phyloP scores from a whole-genome alignment of 2,797 vertebrate species.

The Liparis tanakae region DNA sequence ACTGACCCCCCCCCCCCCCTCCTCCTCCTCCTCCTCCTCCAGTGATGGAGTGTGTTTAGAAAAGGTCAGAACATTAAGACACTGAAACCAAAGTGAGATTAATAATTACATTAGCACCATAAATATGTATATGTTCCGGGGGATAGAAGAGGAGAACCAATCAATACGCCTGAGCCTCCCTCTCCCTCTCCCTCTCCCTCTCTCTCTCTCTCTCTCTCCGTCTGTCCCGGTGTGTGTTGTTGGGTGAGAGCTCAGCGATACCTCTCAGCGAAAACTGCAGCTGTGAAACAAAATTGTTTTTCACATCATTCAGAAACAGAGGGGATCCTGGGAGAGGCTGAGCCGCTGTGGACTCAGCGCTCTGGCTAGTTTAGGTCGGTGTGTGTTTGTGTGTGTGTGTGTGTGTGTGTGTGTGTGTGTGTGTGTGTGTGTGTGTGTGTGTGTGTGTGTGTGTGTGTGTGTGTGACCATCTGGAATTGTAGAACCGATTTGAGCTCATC shows the following conservation, averaged over 20 bases:
- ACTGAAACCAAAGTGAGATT: slow-evolving; percentile 64
- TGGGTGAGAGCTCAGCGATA: slow-evolving; percentile 57
- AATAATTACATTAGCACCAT: slow-evolving; percentile 68
- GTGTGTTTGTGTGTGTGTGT: not conserved
- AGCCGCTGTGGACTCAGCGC: slow-evolving; percentile 46
- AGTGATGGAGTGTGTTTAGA: slow-evolving; percentile 50
- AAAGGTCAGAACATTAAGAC: slow-evolving; percentile 65
- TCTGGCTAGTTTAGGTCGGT: slow-evolving; percentile 53
- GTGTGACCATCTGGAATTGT: not conserved
- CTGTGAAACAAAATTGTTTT: slow-evolving; percentile 74
- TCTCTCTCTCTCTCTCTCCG: not conserved
- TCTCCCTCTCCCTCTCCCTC: slow-evolving; percentile 12
- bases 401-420: slow-evolving; percentile 1
- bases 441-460: not conserved
- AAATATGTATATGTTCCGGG: slow-evolving; percentile 67
- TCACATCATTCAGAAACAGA: slow-evolving; percentile 66
- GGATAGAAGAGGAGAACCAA: slow-evolving; percentile 41
- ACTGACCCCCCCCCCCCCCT: not conserved
- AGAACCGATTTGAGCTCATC: not conserved
- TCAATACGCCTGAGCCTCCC: slow-evolving; percentile 59
- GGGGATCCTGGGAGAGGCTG: slow-evolving; percentile 54
- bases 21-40: not conserved
- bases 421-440: not conserved
- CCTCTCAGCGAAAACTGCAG: slow-evolving; percentile 59
- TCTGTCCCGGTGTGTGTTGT: slow-evolving; percentile 41